Base-by-base conservation (phyloP, 53 echinoderm and acorn worm genomes). In the Temnopleurus reevesii region DNA sequence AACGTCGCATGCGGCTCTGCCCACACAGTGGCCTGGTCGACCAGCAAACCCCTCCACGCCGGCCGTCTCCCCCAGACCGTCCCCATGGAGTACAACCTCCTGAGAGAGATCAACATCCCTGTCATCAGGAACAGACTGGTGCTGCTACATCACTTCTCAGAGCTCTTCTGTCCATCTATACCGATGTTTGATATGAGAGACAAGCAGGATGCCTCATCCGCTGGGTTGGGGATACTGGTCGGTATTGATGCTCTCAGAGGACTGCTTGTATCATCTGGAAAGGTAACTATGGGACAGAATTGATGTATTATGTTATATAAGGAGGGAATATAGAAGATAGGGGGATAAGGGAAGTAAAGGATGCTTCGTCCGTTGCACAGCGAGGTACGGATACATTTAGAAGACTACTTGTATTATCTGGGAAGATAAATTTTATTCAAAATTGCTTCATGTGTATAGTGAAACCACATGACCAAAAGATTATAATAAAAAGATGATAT, bases 51-150 rank as follows among this genome's bases (percentile, higher is more conserved):
- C 12, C 93, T 97, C 83, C 96, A 97, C 49, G 97, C 97, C 49
- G 97, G 97, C 45, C 90, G 91, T 29, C 90, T 97, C 4, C 97
- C 97, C 28, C 64, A 83, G 63, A 84, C 61, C 24, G 90, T 97
- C 45, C 97, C 97, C 84, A 94, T 97, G 94, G 97, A 97, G 81
- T 97, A 97, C 97, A 97, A 97, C 83, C 93, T 97, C 7, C 94
- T 97, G 5, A 92, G 92, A 46, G 97, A 97, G 46, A 89, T 97
- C 43, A 43, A 89, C 64, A 97, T 97, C 90, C 93, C 91, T 2
- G 93, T 97, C 45, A 90, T 97, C 64, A 92, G 97, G 45, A 97
- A 97, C 81, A 90, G 97, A 12, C 83, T 97, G 66, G 97, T 97
- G 8, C 90, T 97, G 5, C 93, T 97, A 3, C 95, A 97, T 80